These are phyloP conservation scores for Seladonia tumulorum DNA, from an alignment of 2,888 invertebrate species.

Conservation along the genomic window DNA sequence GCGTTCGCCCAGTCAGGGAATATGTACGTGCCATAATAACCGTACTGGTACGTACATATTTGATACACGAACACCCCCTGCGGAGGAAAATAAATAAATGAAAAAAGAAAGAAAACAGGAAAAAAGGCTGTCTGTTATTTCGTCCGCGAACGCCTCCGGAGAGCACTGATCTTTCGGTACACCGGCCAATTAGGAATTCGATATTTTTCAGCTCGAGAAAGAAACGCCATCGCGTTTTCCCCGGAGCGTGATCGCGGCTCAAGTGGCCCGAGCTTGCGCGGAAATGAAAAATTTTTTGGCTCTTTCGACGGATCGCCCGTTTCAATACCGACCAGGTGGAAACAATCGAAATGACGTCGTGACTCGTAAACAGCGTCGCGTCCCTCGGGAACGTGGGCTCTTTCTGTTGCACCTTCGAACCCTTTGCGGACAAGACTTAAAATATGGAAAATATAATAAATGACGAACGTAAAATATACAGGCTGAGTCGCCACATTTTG, in stretches of 20 bases:
- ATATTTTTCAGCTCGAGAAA: constrained; percentile 62
- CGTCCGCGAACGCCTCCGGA: constrained; percentile 33
- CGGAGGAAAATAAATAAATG: constrained; percentile 39
- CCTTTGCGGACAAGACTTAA: background rate
- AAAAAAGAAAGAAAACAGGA: background rate
- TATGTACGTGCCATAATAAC: constrained; percentile 87
- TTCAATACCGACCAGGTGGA: background rate
- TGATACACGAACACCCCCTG: constrained; percentile 91
- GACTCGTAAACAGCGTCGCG: background rate
- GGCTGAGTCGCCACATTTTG: too few relatives aligned
- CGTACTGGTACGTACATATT: constrained; percentile 88
- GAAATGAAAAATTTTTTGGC: constrained; percentile 12
- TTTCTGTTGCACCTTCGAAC: background rate
- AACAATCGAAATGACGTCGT: background rate
- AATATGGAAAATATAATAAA: background rate
- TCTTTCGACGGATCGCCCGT: background rate
- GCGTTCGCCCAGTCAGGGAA: constrained; percentile 90
- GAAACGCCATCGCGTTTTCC: constrained; percentile 33
- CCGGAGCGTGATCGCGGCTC: constrained; percentile 3
- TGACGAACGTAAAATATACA: background rate
- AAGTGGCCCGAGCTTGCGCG: background rate
- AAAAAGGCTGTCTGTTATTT: constrained; percentile 36
- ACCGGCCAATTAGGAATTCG: constrained; percentile 63
- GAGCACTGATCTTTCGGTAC: constrained; percentile 33
- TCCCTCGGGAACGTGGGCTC: too few relatives aligned